phyloP scores from a whole-genome alignment of 2,888 invertebrate genomes.

The Trissoscelio sp. region DNA sequence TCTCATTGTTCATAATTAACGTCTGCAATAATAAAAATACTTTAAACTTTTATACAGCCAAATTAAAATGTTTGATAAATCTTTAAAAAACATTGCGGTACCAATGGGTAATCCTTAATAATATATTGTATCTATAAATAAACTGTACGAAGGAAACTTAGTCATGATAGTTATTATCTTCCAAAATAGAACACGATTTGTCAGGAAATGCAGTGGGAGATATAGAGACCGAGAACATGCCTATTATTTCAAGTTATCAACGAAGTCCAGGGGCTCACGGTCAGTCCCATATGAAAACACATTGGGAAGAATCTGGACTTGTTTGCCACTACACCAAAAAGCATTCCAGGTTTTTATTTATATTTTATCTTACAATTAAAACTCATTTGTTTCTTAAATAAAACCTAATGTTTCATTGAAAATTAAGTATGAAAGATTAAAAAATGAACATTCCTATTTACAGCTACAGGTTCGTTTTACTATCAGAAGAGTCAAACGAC shows the following conservation, averaged over 20 bases:
- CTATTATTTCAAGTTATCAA: slow-evolving; percentile 77
- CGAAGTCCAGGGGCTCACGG: slow-evolving; percentile 76
- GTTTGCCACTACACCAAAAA: slow-evolving; percentile 77
- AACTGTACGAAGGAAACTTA: background rate
- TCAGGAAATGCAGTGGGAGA: slow-evolving; percentile 76
- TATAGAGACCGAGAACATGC: slow-evolving; percentile 77
- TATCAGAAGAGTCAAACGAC: too few species aligned
- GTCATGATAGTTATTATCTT: slow-evolving; percentile 78
- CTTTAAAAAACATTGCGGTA: too few species aligned
- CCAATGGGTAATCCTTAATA: too few species aligned
- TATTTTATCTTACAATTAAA: background rate
- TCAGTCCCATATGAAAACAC: slow-evolving; percentile 84
- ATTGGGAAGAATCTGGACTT: slow-evolving; percentile 87
- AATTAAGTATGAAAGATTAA: too few species aligned
- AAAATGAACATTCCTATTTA: background rate
- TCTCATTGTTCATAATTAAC: too few species aligned
- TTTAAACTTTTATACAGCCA: too few species aligned
- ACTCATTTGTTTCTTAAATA: background rate
- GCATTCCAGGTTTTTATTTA: slow-evolving; percentile 76
- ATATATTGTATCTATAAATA: too few species aligned
- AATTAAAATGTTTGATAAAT: too few species aligned
- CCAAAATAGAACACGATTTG: slow-evolving; percentile 88
- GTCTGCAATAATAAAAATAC: too few species aligned
- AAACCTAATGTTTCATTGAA: too few species aligned
- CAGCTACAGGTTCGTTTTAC: background rate